Evolutionary conservation across 2,888 invertebrate species (phyloP).

Genomic region (Sericinus montela): DNA sequence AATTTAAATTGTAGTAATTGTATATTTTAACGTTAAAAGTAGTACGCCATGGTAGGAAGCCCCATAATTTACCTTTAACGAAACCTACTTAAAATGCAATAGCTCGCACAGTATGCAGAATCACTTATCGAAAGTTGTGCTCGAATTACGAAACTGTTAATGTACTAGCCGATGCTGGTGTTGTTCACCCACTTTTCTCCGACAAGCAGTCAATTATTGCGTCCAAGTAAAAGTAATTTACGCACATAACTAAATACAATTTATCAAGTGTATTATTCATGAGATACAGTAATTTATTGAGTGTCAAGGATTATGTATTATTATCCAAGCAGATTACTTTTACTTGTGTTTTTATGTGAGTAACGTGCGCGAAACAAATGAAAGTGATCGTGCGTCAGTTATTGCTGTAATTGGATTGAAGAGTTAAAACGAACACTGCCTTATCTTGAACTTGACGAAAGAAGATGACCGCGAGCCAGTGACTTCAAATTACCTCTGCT

Average conservation of each 20-base stretch:
- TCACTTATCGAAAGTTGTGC: constrained; percentile 53
- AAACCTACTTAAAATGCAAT: constrained; percentile 6
- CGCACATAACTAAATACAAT: constrained; percentile 2
- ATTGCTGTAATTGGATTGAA: constrained; percentile 58
- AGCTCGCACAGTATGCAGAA: constrained; percentile 27
- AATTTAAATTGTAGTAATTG: no score
- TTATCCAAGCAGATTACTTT: no score
- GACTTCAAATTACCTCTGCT: constrained; percentile 34
- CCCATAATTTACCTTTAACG: constrained; percentile 23
- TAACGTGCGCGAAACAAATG: constrained; percentile 24
- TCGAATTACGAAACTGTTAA: constrained; percentile 49
- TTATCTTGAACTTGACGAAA: constrained; percentile 70
- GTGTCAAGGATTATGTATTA: no score
- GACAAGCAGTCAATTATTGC: constrained; percentile 36
- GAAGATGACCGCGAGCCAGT: constrained; percentile 38
- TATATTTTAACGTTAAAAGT: no score
- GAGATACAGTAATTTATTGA: no score
- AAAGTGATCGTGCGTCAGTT: constrained; percentile 52
- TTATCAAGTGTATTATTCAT: neutral
- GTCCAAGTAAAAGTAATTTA: constrained; percentile 36
- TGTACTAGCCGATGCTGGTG: constrained; percentile 33
- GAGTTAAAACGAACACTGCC: constrained; percentile 26
- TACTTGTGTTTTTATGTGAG: no score
- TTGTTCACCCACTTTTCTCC: constrained; percentile 67
- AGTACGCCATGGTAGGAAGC: neutral